Evolutionary conservation across 1,140 invertebrate genomes (phyloP), one percentile per base, ranked within the genome.

Genomic region (Zaprionus ornatus): DNA sequence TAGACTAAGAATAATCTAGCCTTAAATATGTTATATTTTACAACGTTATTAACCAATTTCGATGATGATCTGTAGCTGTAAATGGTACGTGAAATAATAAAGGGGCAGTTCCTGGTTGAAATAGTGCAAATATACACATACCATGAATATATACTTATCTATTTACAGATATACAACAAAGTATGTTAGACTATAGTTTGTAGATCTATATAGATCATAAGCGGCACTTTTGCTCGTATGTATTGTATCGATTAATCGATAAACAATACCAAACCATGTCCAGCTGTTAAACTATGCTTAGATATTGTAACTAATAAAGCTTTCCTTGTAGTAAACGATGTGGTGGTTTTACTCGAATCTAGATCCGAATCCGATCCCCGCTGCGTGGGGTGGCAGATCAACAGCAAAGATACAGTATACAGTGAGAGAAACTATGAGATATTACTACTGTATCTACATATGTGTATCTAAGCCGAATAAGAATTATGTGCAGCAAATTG

Each of bases 101-200:
- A 90, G 81, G 84, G 84, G 84, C 84, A 87, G 80, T 80, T 87
- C 84, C 84, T 87, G 84, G 84, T 80, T 84, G n/a, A 84, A 86
- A 87, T 79, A 87, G 84, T 87, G 84, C 84, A 87, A 87, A 87
- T 88, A 85, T 86, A 72, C 37, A 73, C 45, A 83, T 60, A 77
- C 60, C 25, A 68, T 12, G 74, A 59, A 60, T 50, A 77, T 80
- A 70, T 83, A 45, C 40, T 17, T 45, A 45, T 45, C 29, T 32
- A 74, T 88, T 83, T 88, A 86, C 66, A 80, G 4, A 32, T 27
- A 45, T 32, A 27, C 27, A 13, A 32, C 15, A 63, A 57, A 17
- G 56, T 77, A 63, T 72, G 35, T 63, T 63, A 70, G n/a, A 45
- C n/a, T 32, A 66, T 27, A 48, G 3, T 37, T 37, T 56, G 32